Base-by-base conservation (phyloP, 1,140 invertebrate species). In the Akabosia matsudoensis region DNA sequence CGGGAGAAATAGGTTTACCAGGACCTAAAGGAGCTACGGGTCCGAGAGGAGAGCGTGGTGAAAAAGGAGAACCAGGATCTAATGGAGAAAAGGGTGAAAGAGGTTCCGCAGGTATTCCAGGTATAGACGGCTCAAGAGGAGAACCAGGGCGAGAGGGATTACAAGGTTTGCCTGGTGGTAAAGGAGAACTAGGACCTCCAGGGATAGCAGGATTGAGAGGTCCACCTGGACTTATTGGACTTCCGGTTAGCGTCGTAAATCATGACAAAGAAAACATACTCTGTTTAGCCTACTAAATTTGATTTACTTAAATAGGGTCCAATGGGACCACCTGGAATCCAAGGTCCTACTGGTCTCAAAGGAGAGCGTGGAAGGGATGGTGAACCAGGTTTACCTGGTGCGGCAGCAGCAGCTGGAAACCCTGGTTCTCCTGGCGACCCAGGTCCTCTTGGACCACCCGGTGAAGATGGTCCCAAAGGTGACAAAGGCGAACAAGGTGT, bases 291-390 rank as follows among this genome's bases (percentile, higher is more conserved):
- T 74, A 45, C 18, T 7, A 22, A 30, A 33, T 75, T 67, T 33
- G 61, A 70, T 33, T 73, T 64, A 10, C 18, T 45, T 61, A 3
- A 10, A 33, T 72, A 82, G 79, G 82, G 80, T 52, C 74, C 79
- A 30, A 75, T 78, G 45, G 84, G 84, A 34, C 79, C 80, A 37
- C 78, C 81, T n/a, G 84, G 83, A 56, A 75, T 80, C 56, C 81
- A 82, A 45, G 84, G 84, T 52, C 56, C 79, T 33, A 80, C 82
- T 28, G 86, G 86, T 33, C 81, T 84, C 26, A 82, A 84, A 54
- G 86, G 87, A 61, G 79, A 83, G 28, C 81, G 83, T 28, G 87
- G 87, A 26, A 34, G 78, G 1, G 82, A 83, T 80, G 86, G 86
- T 67, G 82, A 84, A 77, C 75, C 75, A 33, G 85, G 84, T 33